Base-by-base conservation (phyloP, 2,113 vertebrate species). In the Oreochromis niloticus region DNA sequence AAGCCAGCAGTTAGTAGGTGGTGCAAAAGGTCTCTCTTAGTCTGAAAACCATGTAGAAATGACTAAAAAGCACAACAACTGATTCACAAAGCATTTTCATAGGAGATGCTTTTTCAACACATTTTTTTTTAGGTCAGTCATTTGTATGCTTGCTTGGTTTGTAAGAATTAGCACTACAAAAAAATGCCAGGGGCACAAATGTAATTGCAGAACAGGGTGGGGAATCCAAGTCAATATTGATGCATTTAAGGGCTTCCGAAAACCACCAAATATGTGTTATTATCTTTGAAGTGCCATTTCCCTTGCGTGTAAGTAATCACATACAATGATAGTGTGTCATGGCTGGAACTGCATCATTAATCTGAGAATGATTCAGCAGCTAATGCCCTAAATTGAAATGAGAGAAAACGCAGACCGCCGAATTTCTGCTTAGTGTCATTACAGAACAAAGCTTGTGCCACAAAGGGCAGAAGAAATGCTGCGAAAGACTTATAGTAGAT, bases 221-320 rank as follows among this genome's bases (percentile, higher is more conserved):
- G 22, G 84, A 88, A 89, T 73, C 39, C 27, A 75, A 82, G 83
- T 73, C 89, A 86, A 92, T 86, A 90, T 68, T 85, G 86, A 85
- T 87, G 88, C 81, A 91, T 89, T 92, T 78, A 88, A 80, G 56
- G 16, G 17, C 82, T 86, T 84, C 19, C 57, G 80, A 87, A 92
- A 89, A 85, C 78, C 81, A 86, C 66, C 43, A 84, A 90, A 93
- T 87, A 82, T 59, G 43, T 78, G 86, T 73, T 91, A 91, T 88
- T 88, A 90, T 87, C 85, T 92, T 83, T 88, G 66, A 94, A 92
- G 34, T 84, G 83, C 87, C 61, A 87, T 92, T 93, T 91, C 32
- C 52, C 13, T 41, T 68, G 17, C 8, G 16, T 80, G 79, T 78
- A 46, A 87, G 85, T 83, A 93, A 91, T 93, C 61, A 84, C 56